Evolutionary conservation across 2,888 invertebrate species (phyloP), one percentile per base, ranked within the genome.

Genomic region (Anoplius nigerrimus): DNA sequence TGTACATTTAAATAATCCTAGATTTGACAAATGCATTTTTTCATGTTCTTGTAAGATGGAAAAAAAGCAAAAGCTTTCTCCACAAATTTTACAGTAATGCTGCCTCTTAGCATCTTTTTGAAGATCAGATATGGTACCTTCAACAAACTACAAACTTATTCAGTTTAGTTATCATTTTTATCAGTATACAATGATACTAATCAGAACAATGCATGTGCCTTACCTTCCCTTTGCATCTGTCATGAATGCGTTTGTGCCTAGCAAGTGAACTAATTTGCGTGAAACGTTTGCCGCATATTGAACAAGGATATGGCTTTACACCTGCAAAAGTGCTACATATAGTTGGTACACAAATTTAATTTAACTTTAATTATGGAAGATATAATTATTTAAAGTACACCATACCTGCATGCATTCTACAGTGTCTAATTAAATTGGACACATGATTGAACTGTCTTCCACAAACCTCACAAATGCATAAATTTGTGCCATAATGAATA

Each of bases 361-460:
- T 62, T 6, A 34, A 34, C 2, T 6, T 34, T 11, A 34, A n/a
- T n/a, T 6, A 34, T 13, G 1, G 4, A 5, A 8, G 11, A 58
- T 43, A 42, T 13, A 20, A 20, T 54, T 22, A 11, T 13, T 52
- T 6, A n/a, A 15, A 43, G 3, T 34, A 34, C 11, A 34, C 8
- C 1, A 11, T 34, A 89, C 90, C 89, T 56, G 89, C 84, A 58
- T 90, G 89, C 48, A 87, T 88, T 80, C 90, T 86, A 66, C 82
- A 79, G 45, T 87, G 87, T 62, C 87, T 83, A 54, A 87, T 88
- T 51, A 89, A 78, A 81, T 89, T 89, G 0, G 89, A 89, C n/a
- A 88, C 84, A 68, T 89, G 89, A 74, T 86, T 87, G 62, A 89
- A 89, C 66, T 87, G 86, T 45, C 85, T 81, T 2, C 89, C 89